A percentile compares a stretch with the other conserved stretches of the same genome.
Conservation (phyloP, 2,797 vertebrate genomes). For the Ispidina lecontei region DNA sequence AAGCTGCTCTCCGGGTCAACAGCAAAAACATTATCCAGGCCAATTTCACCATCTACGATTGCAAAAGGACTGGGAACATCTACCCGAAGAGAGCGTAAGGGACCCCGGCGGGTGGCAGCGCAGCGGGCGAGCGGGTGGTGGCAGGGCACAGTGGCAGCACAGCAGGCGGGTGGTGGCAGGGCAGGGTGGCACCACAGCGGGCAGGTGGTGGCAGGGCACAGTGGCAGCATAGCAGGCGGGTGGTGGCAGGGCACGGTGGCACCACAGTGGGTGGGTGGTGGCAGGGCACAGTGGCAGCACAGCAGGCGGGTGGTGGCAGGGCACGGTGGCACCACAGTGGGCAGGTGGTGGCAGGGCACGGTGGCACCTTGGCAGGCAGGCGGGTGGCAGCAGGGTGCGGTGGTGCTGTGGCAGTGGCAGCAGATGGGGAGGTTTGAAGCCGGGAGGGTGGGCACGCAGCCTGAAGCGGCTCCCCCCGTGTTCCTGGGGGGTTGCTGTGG, state of each 20-base stretch:
- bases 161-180: not conserved
- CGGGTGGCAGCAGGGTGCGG: not conserved
- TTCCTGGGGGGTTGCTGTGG: not conserved
- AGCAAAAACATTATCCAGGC: constrained; percentile 87
- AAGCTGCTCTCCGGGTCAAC: constrained; percentile 88
- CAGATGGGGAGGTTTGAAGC: not conserved
- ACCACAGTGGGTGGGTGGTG: not conserved
- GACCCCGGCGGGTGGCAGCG: not conserved
- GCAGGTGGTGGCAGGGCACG: fast-evolving
- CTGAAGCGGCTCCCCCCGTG: fast-evolving
- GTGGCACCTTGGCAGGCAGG: not conserved
- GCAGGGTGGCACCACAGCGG: fast-evolving
- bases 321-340: too few relatives aligned
- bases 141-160: fast-evolving
- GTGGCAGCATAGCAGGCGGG: not conserved
- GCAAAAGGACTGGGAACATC: constrained; percentile 86
- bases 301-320: too few relatives aligned
- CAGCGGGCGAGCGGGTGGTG: fast-evolving
- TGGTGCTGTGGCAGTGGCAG: not conserved
- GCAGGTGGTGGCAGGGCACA: not conserved
- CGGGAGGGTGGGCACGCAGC: not conserved
- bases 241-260: not conserved
- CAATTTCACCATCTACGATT: constrained; percentile 93
- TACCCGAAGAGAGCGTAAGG: constrained; percentile 90
- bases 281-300: not conserved